phyloP scores from a whole-genome alignment of 1,140 invertebrate genomes.

The Drosophila tani region DNA sequence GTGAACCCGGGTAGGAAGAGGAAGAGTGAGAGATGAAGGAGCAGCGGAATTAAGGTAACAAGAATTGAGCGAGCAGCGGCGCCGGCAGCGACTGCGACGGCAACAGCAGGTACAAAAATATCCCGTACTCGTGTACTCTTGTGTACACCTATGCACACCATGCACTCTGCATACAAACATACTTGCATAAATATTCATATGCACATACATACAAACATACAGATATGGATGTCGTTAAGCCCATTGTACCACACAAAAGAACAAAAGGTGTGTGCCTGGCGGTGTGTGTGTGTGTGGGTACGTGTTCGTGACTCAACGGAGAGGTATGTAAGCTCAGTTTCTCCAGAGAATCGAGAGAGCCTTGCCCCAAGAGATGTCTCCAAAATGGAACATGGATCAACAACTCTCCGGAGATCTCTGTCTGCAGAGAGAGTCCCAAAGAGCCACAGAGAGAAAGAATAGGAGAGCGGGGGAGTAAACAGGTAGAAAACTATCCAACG shows the following conservation, averaged over 20 bases:
- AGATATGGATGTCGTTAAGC: conserved; percentile 50
- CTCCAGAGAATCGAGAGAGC: conserved; percentile 23
- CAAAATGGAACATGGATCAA: conserved; percentile 15
- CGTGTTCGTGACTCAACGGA: conserved; percentile 63
- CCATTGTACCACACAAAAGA: conserved; percentile 75
- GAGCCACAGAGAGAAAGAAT: conserved; percentile 2
- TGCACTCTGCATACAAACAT: conserved; percentile 11
- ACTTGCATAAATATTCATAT: no score
- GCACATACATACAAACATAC: conserved; percentile 1
- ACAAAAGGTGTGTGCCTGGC: conserved; percentile 54
- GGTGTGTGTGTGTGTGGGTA: conserved; percentile 18
- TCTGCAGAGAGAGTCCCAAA: background rate
- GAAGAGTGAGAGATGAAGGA: conserved; percentile 12
- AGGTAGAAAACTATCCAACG: conserved; percentile 53
- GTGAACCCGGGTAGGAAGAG: conserved; percentile 18
- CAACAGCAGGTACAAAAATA: conserved; percentile 52
- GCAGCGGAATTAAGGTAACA: conserved; percentile 38
- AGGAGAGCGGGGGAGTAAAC: conserved; percentile 16
- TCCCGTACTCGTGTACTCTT: conserved; percentile 17
- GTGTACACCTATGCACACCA: conserved; percentile 22
- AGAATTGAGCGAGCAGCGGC: conserved; percentile 47
- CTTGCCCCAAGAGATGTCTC: conserved; percentile 46
- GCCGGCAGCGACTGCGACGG: conserved; percentile 19
- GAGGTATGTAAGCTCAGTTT: conserved; percentile 46
- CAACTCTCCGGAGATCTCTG: background rate